phyloP scores from a whole-genome alignment of 2,113 vertebrate species.

The Vulpes vulpes region DNA sequence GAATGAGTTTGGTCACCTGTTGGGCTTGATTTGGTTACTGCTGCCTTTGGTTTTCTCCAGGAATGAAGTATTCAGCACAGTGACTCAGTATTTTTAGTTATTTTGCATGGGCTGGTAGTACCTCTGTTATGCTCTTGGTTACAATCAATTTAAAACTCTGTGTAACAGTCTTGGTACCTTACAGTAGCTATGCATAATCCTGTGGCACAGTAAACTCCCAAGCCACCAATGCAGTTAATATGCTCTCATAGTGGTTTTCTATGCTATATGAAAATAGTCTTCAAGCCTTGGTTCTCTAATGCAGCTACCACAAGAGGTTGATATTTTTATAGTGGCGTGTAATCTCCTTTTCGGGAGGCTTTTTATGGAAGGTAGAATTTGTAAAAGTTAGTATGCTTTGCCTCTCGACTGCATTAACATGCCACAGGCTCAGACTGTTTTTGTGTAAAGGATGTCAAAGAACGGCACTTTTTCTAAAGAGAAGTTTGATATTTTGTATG shows the following conservation, averaged over 20 bases:
- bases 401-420: constrained; percentile 89
- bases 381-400: constrained; percentile 87
- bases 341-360: constrained; percentile 87
- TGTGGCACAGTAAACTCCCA: constrained; percentile 81
- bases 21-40: constrained; percentile 74
- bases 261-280: constrained; percentile 84
- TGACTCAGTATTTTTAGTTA: constrained; percentile 78
- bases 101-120: constrained; percentile 80
- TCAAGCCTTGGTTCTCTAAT: constrained; percentile 85
- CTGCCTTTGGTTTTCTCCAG: constrained; percentile 82
- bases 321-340: constrained; percentile 88
- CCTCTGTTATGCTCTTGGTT: constrained; percentile 76
- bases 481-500: constrained; percentile 93
- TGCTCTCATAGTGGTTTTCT: constrained; percentile 83
- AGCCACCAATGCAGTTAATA: constrained; percentile 75
- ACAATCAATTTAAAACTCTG: constrained; percentile 77
- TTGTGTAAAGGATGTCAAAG: constrained; percentile 91
- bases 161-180: constrained; percentile 71
- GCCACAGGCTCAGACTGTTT: constrained; percentile 89
- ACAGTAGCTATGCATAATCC: constrained; percentile 73
- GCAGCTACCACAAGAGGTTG: constrained; percentile 86
- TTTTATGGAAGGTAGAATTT: constrained; percentile 88
- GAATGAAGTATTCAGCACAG: constrained; percentile 81
- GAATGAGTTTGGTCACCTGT: constrained; percentile 61
- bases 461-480: constrained; percentile 94